Percentiles rank a stretch among this genome's conserved stretches.
phyloP scores from a whole-genome alignment of 2,888 invertebrate species.

The Drosophila mettleri region DNA sequence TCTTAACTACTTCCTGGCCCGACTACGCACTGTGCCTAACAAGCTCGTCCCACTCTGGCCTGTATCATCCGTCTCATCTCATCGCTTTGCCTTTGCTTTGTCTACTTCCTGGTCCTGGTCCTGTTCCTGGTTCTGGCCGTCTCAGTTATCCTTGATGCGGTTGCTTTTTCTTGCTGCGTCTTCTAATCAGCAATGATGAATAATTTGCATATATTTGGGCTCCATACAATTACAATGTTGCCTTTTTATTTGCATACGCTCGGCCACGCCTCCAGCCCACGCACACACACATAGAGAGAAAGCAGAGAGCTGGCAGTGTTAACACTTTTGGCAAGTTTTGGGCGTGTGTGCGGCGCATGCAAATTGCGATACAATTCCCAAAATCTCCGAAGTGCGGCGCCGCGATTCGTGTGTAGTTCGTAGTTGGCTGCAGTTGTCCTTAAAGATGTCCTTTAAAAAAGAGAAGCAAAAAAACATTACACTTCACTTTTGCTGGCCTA shows the following conservation, averaged over 20 bases:
- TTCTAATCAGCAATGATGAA: conserved; percentile 84
- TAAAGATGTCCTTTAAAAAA: conserved; percentile 50
- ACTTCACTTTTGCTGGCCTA: conserved; percentile 48
- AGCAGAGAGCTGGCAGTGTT: conserved; percentile 30
- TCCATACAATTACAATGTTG: conserved; percentile 77
- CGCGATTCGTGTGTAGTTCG: conserved; percentile 37
- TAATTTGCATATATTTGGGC: conserved; percentile 83
- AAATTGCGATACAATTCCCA: conserved; percentile 80
- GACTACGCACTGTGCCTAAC: conserved; percentile 70
- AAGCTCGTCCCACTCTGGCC: conserved; percentile 48
- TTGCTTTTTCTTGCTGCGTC: conserved; percentile 60
- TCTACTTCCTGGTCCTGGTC: conserved; percentile 17
- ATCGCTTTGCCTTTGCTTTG: conserved; percentile 49
- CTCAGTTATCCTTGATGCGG: conserved; percentile 11
- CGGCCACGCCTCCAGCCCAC: conserved; percentile 3
- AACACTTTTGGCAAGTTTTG: conserved; percentile 66
- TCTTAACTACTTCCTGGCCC: conserved; percentile 75
- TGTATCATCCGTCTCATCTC: conserved; percentile 1
- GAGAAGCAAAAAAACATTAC: conserved; percentile 36
- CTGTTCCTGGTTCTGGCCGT: conserved; percentile 12
- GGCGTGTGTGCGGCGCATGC: conserved; percentile 58
- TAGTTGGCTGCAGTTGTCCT: conserved; percentile 58
- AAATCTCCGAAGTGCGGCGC: conserved; percentile 75
- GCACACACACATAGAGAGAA: neutral
- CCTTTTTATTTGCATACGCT: conserved; percentile 76